phyloP scores from a whole-genome alignment of 2,888 invertebrate species.

The Clunio marinus region DNA sequence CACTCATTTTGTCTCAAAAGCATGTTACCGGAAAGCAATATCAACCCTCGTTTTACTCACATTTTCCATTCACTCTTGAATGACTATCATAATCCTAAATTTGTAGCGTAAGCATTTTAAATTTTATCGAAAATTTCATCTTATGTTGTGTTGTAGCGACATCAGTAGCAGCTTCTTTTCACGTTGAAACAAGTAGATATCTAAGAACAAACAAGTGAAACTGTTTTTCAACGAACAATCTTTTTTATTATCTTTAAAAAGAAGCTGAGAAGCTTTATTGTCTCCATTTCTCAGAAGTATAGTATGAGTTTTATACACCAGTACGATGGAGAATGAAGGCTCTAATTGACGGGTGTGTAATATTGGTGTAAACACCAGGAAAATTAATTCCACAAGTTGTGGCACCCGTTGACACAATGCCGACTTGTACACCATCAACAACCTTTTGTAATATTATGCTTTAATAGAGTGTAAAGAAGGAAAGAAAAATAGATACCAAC shows the following conservation, averaged over 20 bases:
- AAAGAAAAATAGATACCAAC: background rate
- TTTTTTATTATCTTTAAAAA: constrained; percentile 9
- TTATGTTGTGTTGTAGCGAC: background rate
- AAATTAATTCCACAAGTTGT: constrained; percentile 19
- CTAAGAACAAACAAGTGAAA: background rate
- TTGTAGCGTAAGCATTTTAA: background rate
- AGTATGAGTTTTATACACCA: constrained; percentile 14
- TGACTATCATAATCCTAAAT: constrained; percentile 9
- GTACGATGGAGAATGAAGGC: constrained; percentile 23
- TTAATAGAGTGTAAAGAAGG: background rate
- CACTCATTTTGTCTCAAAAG: background rate
- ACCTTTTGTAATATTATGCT: background rate
- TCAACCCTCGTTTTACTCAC: constrained; percentile 5
- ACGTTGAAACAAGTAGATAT: constrained; percentile 1
- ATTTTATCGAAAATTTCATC: background rate
- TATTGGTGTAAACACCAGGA: constrained; percentile 28
- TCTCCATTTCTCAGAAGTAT: background rate
- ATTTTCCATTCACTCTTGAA: background rate
- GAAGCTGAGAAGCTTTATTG: background rate
- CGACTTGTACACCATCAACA: constrained; percentile 26
- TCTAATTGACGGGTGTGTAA: constrained; percentile 18
- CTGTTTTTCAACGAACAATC: background rate
- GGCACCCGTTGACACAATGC: constrained; percentile 16
- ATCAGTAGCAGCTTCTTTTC: too few species aligned
- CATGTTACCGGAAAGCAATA: background rate